phyloP scores from a whole-genome alignment of 1,140 invertebrate genomes.

The Sycobia sp. region DNA sequence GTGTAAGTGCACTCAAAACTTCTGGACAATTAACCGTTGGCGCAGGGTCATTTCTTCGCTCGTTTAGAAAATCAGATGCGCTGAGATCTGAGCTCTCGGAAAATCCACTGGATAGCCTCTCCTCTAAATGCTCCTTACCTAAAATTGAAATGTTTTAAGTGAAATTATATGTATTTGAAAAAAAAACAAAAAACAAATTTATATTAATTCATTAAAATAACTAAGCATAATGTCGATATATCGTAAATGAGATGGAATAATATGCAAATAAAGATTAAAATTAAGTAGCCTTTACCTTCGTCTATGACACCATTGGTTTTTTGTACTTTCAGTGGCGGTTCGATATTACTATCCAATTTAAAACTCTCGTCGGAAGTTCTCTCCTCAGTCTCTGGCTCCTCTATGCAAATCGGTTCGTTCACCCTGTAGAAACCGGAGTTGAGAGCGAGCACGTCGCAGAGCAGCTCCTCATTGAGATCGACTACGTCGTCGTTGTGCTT shows the following conservation, averaged over 20 bases:
- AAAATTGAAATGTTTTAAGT: background rate
- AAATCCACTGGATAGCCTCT: conserved; percentile 48
- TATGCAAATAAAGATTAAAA: background rate
- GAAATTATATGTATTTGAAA: background rate
- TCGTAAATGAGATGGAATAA: no score
- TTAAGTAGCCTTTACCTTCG: conserved; percentile 4
- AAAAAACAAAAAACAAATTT: background rate
- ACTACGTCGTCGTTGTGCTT: conserved; percentile 42
- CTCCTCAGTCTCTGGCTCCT: conserved; percentile 29
- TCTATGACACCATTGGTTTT: conserved; percentile 43
- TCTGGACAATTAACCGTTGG: conserved; percentile 48
- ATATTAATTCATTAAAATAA: no score
- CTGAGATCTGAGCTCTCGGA: conserved; percentile 48
- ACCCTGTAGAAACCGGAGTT: conserved; percentile 50
- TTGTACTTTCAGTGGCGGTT: conserved; percentile 44
- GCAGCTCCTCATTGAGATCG: conserved; percentile 44
- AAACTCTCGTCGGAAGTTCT: conserved; percentile 6
- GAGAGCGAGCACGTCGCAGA: conserved; percentile 48
- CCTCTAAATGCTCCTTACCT: conserved; percentile 50
- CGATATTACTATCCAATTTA: conserved; percentile 28
- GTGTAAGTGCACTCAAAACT: conserved; percentile 51
- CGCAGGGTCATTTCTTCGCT: conserved; percentile 41
- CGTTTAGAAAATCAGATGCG: conserved; percentile 49
- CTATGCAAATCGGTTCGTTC: conserved; percentile 34
- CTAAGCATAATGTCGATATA: no score